Base-by-base conservation (phyloP, 2,797 vertebrate genomes). In the Staurois parvus region DNA sequence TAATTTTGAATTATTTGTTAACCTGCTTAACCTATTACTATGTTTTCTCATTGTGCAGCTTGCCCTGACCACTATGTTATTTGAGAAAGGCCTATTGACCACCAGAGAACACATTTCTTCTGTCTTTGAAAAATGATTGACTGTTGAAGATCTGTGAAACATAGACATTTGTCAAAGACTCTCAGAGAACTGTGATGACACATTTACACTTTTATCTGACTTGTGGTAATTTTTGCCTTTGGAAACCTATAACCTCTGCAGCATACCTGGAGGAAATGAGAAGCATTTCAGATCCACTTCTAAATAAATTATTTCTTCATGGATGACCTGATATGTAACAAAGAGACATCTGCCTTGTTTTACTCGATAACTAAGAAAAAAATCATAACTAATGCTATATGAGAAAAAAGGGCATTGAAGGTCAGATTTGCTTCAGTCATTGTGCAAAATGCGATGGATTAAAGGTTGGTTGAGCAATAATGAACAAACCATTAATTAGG, bases 71-170 rank as follows among this genome's bases (percentile, higher is more conserved):
- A 95, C 95, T 0, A 91, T 96, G 75, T 93, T 99, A 17, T 99
- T 97, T 92, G 95, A 99, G 79, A 97, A 93, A 87, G 97, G 97
- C 78, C 91, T 99, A 88, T 93, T 99, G 90, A 95, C 94, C 88
- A 97, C 95, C 0, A 95, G 94, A 89, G 92, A 95, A 40, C 92
- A 94, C 85, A 89, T 96, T 75, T 66, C 30, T 9, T 28, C 56
- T 45, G 12, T 70, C 15, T 28, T 32, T 40, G 52, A 10, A 37
- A 30, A 59, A 59, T n/a, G 28, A 75, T 15, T 68, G 59, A 42
- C 67, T 66, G 26, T 8, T 19, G 8, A 70, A 26, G n/a, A 26
- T 45, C 21, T 19, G 15, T 34, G 12, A 5, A 0, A 4, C 26
- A 66, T 1, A 21, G 29, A 70, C 34, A 40, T 42, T n/a, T n/a